These are phyloP conservation scores for Ciconia maguari DNA, from an alignment of 2,113 vertebrate genomes.

Conservation along the genomic window DNA sequence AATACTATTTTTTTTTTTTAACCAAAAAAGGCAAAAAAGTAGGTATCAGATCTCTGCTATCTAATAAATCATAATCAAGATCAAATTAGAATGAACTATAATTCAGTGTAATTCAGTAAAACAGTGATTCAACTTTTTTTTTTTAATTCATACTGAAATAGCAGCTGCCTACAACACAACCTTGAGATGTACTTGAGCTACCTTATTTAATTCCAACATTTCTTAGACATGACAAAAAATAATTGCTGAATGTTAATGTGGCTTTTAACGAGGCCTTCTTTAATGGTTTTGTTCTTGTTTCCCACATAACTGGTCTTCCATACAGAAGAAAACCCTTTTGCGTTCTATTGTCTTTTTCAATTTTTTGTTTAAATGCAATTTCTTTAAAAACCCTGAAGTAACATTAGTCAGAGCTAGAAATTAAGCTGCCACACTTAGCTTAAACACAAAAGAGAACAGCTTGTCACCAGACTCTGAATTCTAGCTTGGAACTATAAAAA, in stretches of 20 bases:
- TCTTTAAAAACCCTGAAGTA: neutral
- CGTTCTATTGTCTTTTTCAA: neutral
- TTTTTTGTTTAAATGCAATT: neutral
- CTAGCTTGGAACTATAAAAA: neutral
- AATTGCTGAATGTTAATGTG: neutral
- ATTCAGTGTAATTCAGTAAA: neutral
- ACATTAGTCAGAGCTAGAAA: neutral
- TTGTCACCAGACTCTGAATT: neutral
- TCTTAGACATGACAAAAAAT: neutral
- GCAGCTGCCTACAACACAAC: neutral
- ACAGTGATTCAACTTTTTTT: neutral
- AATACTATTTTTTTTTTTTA: neutral
- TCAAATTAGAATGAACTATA: neutral
- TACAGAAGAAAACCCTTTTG: neutral
- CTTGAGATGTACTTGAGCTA: neutral
- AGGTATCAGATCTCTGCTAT: neutral
- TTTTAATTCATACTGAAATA: neutral
- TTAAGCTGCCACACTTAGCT: neutral
- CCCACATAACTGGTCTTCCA: neutral
- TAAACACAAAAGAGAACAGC: neutral
- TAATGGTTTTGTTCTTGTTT: neutral
- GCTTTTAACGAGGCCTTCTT: neutral
- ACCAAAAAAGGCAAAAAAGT: neutral
- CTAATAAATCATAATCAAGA: neutral
- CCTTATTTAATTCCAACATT: neutral